These are phyloP conservation scores for Scrobipalpa costella DNA, from an alignment of 2,888 invertebrate species.

Conservation along the genomic window DNA sequence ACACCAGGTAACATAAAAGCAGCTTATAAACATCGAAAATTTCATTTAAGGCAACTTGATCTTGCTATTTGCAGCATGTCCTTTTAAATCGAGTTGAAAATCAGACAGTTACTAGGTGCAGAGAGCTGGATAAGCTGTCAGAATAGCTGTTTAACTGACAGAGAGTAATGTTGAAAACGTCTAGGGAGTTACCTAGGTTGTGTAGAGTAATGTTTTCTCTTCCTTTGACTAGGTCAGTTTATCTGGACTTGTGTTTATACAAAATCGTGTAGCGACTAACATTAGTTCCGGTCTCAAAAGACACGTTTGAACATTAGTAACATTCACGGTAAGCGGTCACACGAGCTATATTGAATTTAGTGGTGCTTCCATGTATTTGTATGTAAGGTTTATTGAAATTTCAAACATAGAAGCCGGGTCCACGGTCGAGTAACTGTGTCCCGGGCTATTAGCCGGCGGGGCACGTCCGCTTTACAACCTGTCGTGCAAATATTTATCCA, in stretches of 20 bases:
- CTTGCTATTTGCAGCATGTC: neutral
- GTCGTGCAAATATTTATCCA: slow-evolving; percentile 79
- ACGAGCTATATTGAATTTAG: slow-evolving; percentile 14
- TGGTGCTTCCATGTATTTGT: slow-evolving; percentile 18
- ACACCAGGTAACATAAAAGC: neutral
- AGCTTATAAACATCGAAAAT: slow-evolving; percentile 4
- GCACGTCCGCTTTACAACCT: slow-evolving; percentile 75
- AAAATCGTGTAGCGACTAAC: neutral
- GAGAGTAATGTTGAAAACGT: slow-evolving; percentile 15
- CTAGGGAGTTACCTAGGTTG: slow-evolving; percentile 7
- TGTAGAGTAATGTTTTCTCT: neutral
- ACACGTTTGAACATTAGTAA: neutral
- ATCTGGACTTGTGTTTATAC: neutral
- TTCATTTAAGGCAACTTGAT: slow-evolving; percentile 14
- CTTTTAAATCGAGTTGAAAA: slow-evolving; percentile 8
- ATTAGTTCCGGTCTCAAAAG: neutral
- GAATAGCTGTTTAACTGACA: slow-evolving; percentile 11
- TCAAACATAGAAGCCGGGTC: slow-evolving; percentile 43
- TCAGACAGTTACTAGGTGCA: slow-evolving; percentile 16
- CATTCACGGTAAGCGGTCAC: neutral
- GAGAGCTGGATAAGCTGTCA: slow-evolving; percentile 17
- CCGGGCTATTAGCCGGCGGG: slow-evolving; percentile 57
- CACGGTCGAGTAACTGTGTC: slow-evolving; percentile 68
- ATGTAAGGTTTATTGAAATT: slow-evolving; percentile 51
- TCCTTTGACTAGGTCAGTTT: neutral